Base-by-base conservation (phyloP, 2,888 invertebrate genomes). In the Gibbula magus region DNA sequence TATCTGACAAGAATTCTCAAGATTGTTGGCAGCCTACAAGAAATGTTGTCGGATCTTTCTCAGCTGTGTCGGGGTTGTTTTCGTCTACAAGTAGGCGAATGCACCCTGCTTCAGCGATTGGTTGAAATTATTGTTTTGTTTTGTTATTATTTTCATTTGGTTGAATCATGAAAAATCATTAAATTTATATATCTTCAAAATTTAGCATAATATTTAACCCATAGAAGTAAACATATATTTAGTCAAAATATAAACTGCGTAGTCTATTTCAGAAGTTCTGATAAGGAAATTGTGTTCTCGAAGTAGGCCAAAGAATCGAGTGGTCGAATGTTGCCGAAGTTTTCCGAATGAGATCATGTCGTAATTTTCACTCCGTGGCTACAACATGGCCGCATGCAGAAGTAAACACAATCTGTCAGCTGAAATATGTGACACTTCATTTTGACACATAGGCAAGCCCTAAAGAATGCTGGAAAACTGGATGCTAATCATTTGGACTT, bases 311-410 rank as follows among this genome's bases (percentile, higher is more conserved):
- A 5, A 35, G 0, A 0, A 25, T 35, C 13, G 10, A 7, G 2
- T 35, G 3, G 70, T 20, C 70, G 70, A 35, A 70, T 20, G 2
- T 16, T 2, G 10, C 16, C 70, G 70, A 70, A 10, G 32, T n/a
- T 39, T 70, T 39, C 70, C 70, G 70, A 70, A 35, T 70, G 70
- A 18, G 10, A 8, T 10, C 18, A 29, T 16, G 61, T 4, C 8
- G n/a, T 16, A 51, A 45, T 18, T 45, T 66, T 77, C 45, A 45
- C 32, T 66, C 39, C 77, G 77, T 51, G 39, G n/a, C 45, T 56
- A 8, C 29, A 61, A 77, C 20, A 77, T 77, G 77, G 77, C 77
- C 35, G 77, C 77, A 8, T 25, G 25, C 66, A 61, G 66, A 77
- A 56, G 66, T 45, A 56, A 77, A 61, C 45, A 77, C 13, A 39